These are phyloP conservation scores for Magallana gigas DNA, from an alignment of 1,140 invertebrate species.

Conservation along the genomic window DNA sequence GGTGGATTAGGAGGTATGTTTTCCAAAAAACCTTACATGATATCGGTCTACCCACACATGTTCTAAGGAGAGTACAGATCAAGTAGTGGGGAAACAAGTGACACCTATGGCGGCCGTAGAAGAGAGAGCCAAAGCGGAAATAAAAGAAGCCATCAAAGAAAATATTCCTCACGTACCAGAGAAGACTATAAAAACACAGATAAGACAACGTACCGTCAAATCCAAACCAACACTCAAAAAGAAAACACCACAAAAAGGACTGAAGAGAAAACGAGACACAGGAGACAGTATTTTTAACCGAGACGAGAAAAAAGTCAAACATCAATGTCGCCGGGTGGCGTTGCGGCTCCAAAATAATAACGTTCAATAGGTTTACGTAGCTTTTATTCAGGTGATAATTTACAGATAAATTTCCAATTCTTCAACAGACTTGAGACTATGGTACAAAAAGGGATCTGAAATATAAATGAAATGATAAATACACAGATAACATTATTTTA, in stretches of 20 bases:
- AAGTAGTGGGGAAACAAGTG: not conserved
- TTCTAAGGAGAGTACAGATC: not conserved
- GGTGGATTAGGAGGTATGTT: not conserved
- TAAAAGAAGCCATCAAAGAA: conserved; percentile 32
- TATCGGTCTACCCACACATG: not conserved
- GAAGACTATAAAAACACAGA: conserved; percentile 28
- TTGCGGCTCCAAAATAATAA: no score
- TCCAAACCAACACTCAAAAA: not conserved
- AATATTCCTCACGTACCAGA: conserved; percentile 7
- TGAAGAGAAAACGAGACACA: conserved; percentile 10
- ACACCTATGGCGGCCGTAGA: conserved; percentile 43
- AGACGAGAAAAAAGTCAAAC: not conserved
- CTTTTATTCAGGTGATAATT: no score
- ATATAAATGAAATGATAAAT: no score
- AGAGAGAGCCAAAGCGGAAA: conserved; percentile 46
- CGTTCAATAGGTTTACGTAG: no score
- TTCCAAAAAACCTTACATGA: conserved; percentile 46
- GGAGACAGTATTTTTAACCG: not conserved
- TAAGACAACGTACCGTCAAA: not conserved
- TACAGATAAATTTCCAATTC: no score
- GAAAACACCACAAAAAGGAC: not conserved
- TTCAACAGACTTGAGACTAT: no score
- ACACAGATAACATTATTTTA: no score
- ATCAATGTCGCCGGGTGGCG: no score
- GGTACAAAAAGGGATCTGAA: no score